phyloP scores from a whole-genome alignment of 1,140 invertebrate species.

The Eulimnadia texana region DNA sequence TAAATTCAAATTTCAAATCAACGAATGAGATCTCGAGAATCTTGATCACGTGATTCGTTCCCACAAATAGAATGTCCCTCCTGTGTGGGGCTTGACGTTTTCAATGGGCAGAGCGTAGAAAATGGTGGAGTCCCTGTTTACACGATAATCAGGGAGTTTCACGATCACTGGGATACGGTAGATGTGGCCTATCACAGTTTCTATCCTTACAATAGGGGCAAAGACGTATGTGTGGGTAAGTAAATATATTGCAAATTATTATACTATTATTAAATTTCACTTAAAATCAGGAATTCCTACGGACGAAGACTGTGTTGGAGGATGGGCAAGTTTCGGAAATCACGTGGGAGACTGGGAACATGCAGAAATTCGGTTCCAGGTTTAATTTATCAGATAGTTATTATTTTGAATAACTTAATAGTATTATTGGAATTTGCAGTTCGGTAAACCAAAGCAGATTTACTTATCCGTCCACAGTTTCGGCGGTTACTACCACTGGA shows the following conservation, averaged over 20 bases:
- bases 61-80: constrained; percentile 9
- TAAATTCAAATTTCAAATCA: background rate
- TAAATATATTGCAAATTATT: background rate
- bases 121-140: constrained; percentile 17
- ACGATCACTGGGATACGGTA: constrained; percentile 18
- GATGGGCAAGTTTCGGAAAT: constrained; percentile 7
- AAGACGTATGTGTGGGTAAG: constrained; percentile 20
- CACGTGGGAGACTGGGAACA: constrained; percentile 16
- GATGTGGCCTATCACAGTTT: constrained; percentile 20
- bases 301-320: constrained; percentile 9
- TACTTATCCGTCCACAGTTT: constrained; percentile 20
- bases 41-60: background rate
- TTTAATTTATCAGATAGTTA: background rate
- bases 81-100: constrained; percentile 13
- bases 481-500: constrained; percentile 19
- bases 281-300: constrained; percentile 7
- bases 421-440: constrained; percentile 3
- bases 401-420: background rate
- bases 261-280: background rate
- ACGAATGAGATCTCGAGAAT: background rate
- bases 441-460: constrained; percentile 10
- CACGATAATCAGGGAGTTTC: constrained; percentile 18
- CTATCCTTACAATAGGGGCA: constrained; percentile 20
- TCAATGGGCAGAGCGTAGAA: constrained; percentile 14
- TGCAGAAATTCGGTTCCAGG: constrained; percentile 9